These are phyloP conservation scores for Paramuricea clavata DNA, from an alignment of 92 coral and sea anemone species.

Conservation along the genomic window DNA sequence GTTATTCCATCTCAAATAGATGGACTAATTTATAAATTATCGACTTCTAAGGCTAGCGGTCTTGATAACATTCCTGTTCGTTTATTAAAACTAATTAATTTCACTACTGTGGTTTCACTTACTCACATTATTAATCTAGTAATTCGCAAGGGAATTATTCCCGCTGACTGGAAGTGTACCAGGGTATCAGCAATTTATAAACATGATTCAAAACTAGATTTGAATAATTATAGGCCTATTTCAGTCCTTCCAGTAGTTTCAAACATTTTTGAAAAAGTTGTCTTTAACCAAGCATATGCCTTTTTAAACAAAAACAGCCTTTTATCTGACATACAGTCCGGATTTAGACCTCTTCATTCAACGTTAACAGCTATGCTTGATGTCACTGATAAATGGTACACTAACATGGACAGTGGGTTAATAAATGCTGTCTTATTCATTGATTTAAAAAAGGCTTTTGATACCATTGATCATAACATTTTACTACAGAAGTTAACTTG, in stretches of 20 bases:
- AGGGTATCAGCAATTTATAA: slow-evolving; percentile 24
- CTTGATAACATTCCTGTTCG: too few species aligned
- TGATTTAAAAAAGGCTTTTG: neutral
- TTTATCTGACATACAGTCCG: neutral
- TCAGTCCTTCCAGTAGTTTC: slow-evolving; percentile 13
- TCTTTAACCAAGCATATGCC: neutral
- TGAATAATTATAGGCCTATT: slow-evolving; percentile 31
- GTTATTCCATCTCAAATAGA: neutral
- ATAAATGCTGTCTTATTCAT: too few species aligned
- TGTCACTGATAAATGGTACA: neutral
- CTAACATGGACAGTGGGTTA: neutral
- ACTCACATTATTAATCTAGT: slow-evolving; percentile 6
- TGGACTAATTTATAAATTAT: too few species aligned
- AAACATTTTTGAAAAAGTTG: slow-evolving; percentile 11
- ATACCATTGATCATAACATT: neutral
- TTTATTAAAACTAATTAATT: too few species aligned
- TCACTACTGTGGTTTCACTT: neutral
- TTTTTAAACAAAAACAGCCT: neutral
- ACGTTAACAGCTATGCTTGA: neutral
- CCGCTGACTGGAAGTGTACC: slow-evolving; percentile 12
- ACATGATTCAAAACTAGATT: slow-evolving; percentile 5
- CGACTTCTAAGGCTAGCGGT: neutral
- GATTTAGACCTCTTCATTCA: neutral
- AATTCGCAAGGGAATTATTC: slow-evolving; percentile 1
- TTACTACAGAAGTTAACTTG: neutral